Base-by-base conservation (phyloP, 23 tunicate species). In the Phallusia fumigata region DNA sequence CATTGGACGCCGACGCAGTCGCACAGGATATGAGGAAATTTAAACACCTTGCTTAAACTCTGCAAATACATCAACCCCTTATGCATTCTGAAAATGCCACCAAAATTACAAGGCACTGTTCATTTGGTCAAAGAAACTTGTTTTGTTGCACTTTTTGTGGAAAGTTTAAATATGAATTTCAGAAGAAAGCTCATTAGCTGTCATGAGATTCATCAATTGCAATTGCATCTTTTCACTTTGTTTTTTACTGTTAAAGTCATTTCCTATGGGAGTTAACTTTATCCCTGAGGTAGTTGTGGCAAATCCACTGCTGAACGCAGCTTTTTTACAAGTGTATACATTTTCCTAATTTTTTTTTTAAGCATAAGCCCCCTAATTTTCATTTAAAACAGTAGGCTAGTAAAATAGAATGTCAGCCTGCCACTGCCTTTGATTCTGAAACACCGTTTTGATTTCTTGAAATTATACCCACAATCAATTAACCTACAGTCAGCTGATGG, bases 1-100 rank as follows among this genome's bases (percentile, higher is more conserved):
- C 45, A 80, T 94, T 35, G 98, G 98, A 51, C 86, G 98, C 11
- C 78, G 90, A 30, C 76, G 90, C 36, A 89, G 87, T 85, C 81
- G 98, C 34, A 73, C 83, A 21, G 98, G 98, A 79, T 94, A 89
- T 65, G 98, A 94, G 77, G 90, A 85, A 80, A 94, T 94, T 36
- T 94, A 85, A 83, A 77, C 2, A 19, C 8, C 53, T 75, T 32
- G 6, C 8, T 33, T 18, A 5, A 5, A 40, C 47, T 10, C 47
- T 40, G 69, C 28, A 58, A 58, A 58, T 21, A 58, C 11, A 58
- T 58, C 69, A 21, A 24, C 28, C 69, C 26, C 69, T 21, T 21
- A 58, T 58, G 69, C 28, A 58, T 40, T 3, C 47, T 3, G 28
- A 58, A 11, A 58, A 58, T 58, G 28, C 69, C 69, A 21, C 28